These are phyloP conservation scores for Glomeris maerens DNA, from an alignment of 1,140 invertebrate species.

Conservation along the genomic window DNA sequence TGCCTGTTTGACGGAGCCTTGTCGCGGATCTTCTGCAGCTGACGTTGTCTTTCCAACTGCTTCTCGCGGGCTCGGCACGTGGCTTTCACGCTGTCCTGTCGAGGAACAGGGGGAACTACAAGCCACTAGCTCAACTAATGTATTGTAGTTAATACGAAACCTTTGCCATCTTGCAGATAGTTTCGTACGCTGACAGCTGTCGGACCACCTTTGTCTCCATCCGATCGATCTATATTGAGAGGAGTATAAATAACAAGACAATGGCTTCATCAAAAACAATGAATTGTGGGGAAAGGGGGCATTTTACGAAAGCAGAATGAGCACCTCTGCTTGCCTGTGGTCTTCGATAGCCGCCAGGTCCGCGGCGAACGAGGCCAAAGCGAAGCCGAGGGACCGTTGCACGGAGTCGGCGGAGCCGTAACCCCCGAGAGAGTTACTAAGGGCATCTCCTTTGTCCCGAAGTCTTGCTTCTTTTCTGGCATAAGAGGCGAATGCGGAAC, in stretches of 20 bases:
- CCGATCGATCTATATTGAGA: conserved; percentile 46
- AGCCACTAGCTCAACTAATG: background rate
- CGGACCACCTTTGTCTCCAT: conserved; percentile 49
- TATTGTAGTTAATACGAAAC: background rate
- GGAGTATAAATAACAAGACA: background rate
- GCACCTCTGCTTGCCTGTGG: conserved; percentile 6
- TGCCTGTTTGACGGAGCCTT: conserved; percentile 18
- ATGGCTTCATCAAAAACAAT: conserved; percentile 5
- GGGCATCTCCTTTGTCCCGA: conserved; percentile 15
- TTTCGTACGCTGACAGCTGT: conserved; percentile 51
- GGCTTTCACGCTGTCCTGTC: conserved; percentile 49
- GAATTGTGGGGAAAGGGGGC: background rate
- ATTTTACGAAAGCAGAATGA: too few species aligned
- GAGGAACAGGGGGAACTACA: background rate
- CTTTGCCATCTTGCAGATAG: conserved; percentile 49
- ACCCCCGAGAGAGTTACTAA: conserved; percentile 11
- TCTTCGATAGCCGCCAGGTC: conserved; percentile 11
- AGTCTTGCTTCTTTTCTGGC: conserved; percentile 5
- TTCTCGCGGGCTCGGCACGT: conserved; percentile 50
- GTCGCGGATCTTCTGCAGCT: conserved; percentile 45
- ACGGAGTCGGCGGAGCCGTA: conserved; percentile 11
- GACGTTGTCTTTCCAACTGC: conserved; percentile 46
- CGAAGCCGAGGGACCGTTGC: conserved; percentile 9
- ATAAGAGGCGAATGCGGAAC: background rate
- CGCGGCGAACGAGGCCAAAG: conserved; percentile 6